A percentile compares a stretch with the other conserved stretches of the same genome.
These are phyloP conservation scores for Himalopsyche kuldschensis DNA, from an alignment of 2,888 invertebrate species.

Conservation along the genomic window DNA sequence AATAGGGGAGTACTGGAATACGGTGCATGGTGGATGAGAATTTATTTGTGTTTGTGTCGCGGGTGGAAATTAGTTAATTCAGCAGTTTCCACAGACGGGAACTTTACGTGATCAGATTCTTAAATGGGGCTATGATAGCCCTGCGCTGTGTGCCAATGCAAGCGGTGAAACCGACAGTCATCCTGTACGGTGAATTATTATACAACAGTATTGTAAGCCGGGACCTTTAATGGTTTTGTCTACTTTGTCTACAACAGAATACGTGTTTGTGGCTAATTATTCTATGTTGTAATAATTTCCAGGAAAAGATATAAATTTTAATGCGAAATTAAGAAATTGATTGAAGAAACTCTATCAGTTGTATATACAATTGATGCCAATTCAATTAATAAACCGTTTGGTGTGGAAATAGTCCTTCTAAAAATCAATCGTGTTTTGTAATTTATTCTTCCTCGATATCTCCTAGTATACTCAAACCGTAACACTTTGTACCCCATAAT, in stretches of 20 bases:
- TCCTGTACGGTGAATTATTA: background rate
- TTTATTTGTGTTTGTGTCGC: constrained; percentile 24
- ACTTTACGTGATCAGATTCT: background rate
- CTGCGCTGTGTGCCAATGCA: background rate
- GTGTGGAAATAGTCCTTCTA: too few species aligned
- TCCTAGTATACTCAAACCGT: too few species aligned
- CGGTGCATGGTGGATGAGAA: constrained; percentile 2
- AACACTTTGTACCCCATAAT: too few species aligned
- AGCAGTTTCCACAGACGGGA: constrained; percentile 35
- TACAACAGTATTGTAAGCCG: background rate
- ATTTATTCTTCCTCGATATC: too few species aligned
- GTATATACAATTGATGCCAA: too few species aligned
- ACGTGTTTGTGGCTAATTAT: too few species aligned
- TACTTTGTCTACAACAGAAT: background rate
- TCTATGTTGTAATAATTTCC: too few species aligned
- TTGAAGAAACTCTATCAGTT: too few species aligned
- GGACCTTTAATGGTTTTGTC: background rate
- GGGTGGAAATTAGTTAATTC: constrained; percentile 39
- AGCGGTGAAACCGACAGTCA: background rate
- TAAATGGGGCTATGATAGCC: constrained; percentile 20
- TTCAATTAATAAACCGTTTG: too few species aligned
- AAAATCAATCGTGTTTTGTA: too few species aligned
- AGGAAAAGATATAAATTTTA: too few species aligned
- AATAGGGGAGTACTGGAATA: background rate
- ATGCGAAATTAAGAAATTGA: too few species aligned